phyloP scores from a whole-genome alignment of 2,113 vertebrate genomes.

The Neolamprologus toae region DNA sequence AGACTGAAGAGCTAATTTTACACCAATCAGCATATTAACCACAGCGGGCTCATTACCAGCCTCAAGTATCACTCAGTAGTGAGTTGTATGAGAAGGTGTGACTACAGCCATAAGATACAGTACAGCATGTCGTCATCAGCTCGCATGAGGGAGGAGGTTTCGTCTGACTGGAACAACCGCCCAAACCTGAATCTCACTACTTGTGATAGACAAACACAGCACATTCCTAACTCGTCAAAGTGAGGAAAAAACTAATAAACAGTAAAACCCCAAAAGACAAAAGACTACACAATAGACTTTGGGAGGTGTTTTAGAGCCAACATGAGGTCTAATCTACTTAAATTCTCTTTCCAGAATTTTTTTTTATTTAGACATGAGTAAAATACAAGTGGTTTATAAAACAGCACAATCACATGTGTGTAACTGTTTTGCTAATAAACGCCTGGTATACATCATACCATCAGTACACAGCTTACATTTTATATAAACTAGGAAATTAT shows the following conservation, averaged over 20 bases:
- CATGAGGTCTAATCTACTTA: neutral
- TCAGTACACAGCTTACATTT: neutral
- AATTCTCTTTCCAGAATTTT: neutral
- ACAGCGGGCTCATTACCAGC: neutral
- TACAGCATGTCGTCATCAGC: constrained; percentile 24
- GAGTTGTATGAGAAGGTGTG: constrained; percentile 10
- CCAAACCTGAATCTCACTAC: constrained; percentile 59
- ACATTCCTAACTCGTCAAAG: constrained; percentile 56
- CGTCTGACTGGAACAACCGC: constrained; percentile 67
- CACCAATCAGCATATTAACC: neutral
- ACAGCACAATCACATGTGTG: neutral
- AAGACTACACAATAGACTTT: neutral
- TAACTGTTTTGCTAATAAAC: neutral
- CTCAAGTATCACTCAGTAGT: neutral
- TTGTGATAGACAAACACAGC: constrained; percentile 37
- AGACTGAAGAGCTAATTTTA: neutral
- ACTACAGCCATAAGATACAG: neutral
- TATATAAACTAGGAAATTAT: neutral
- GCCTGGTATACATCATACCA: neutral
- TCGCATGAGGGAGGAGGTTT: constrained; percentile 58
- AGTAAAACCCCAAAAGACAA: neutral
- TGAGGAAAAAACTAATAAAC: neutral
- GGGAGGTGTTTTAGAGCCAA: neutral
- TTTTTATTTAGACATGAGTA: neutral
- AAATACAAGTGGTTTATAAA: neutral